Base-by-base conservation (phyloP, 2,888 invertebrate genomes). In the Pseudeuparius sepicola region DNA sequence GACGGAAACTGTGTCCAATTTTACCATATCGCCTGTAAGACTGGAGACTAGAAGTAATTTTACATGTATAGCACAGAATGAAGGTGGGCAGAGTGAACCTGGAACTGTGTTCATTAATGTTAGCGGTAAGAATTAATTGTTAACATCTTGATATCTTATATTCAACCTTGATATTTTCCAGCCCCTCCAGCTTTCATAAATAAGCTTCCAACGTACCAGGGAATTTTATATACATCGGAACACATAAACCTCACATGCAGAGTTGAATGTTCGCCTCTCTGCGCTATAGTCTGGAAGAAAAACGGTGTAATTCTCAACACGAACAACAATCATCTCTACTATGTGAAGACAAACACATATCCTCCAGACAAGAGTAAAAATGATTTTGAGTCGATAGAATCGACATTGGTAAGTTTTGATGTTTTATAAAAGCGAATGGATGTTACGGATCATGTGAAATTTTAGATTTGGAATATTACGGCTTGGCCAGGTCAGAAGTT, bases 161-260 rank as follows among this genome's bases (percentile, higher is more conserved):
- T 20, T 33, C 31, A 14, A 20, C 15, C 4, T 31, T 5, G 23
- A 20, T 26, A 16, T 30, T 37, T 69, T 67, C 34, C 67, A 84
- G 92, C 88, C 28, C 84, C 87, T 7, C 92, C 92, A 3, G 76
- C 81, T 41, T 89, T 92, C 64, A 88, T 90, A 49, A 78, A 81
- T 50, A 79, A 82, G 12, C 73, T 89, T 54, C 77, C 76, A 24
- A 81, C 82, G 2, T 88, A 88, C 64, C 80, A 80, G 38, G 89
- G 89, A 2, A 76, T 78, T 25, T 63, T 82, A 9, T 84, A 80
- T 61, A 83, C 83, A 35, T 77, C 84, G 7, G 63, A 68, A 33
- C 65, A 71, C 48, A 70, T 75, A 36, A 72, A 70, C 35, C 67
- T 92, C 10, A 81, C 82, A 2, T 92, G 90, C 59, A 78, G 86